Evolutionary conservation across 1,140 invertebrate species (phyloP).

Genomic region (Diorhabda elongata): DNA sequence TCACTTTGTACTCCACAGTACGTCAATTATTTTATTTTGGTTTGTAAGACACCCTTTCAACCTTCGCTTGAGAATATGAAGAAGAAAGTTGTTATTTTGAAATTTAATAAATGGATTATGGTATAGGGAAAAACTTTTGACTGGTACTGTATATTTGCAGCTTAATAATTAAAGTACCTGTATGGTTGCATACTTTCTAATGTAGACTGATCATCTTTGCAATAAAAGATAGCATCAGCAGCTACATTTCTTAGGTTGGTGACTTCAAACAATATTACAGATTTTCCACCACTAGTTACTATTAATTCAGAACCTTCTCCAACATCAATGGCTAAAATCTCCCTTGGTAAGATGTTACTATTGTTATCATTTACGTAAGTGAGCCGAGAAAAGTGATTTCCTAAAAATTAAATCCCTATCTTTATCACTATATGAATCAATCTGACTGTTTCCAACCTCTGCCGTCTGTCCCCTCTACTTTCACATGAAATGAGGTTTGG

Average conservation of each 20-base stretch:
- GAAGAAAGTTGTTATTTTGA: too few species aligned
- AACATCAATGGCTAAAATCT: constrained; percentile 8
- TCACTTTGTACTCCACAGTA: too few species aligned
- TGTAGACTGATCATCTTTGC: constrained; percentile 14
- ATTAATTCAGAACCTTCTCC: constrained; percentile 11
- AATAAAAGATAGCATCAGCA: constrained; percentile 8
- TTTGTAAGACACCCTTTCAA: too few species aligned
- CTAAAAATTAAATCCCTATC: constrained; percentile 11
- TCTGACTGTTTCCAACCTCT: constrained; percentile 3
- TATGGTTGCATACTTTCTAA: constrained; percentile 9
- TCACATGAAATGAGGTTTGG: background rate
- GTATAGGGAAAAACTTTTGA: too few species aligned
- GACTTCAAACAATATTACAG: constrained; percentile 17
- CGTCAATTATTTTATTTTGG: too few species aligned
- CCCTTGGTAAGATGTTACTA: constrained; percentile 14
- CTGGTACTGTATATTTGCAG: too few species aligned
- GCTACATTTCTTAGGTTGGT: constrained; percentile 10
- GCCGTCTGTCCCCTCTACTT: constrained; percentile 11
- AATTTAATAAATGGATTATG: too few species aligned
- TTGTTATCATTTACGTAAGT: constrained; percentile 7
- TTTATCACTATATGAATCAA: background rate
- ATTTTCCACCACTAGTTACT: background rate
- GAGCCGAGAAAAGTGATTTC: constrained; percentile 14
- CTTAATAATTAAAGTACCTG: background rate
- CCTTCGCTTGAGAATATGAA: too few species aligned